Conservation (phyloP, 2,113 vertebrate species). For the Tachuris rubrigastra region DNA sequence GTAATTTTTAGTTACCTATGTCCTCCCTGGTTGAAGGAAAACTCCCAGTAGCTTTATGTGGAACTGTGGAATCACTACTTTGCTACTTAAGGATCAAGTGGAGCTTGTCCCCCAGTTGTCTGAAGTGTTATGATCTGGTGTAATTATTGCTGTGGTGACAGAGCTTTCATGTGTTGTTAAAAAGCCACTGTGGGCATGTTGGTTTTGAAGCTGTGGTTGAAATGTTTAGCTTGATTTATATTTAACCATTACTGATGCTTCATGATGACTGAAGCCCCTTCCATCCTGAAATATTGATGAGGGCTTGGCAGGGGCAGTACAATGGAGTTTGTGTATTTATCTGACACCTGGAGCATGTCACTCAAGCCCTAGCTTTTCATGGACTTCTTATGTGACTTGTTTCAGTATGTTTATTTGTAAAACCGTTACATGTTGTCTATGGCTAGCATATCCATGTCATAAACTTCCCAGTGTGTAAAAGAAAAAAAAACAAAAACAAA, state of each 20-base stretch:
- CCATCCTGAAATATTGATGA: not conserved
- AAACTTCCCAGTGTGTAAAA: not conserved
- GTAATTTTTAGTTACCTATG: not conserved
- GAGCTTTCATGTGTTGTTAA: not conserved
- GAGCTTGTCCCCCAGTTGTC: not conserved
- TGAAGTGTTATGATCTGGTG: not conserved
- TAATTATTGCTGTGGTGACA: not conserved
- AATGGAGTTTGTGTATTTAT: not conserved
- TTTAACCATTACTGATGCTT: not conserved
- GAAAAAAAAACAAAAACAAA: not conserved
- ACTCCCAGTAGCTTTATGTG: not conserved
- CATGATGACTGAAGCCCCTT: not conserved
- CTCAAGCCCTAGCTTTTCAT: not conserved
- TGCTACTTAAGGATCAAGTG: not conserved
- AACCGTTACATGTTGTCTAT: not conserved
- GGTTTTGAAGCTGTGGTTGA: not conserved
- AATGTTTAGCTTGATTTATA: not conserved
- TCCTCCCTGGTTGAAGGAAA: not conserved
- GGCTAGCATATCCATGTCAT: not conserved
- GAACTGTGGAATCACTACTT: not conserved
- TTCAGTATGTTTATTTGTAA: not conserved
- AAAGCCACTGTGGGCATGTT: not conserved
- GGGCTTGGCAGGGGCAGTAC: not conserved
- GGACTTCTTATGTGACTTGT: not conserved
- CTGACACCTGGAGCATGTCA: not conserved